phyloP scores from a whole-genome alignment of 2,113 vertebrate species.

The Apteryx mantelli region DNA sequence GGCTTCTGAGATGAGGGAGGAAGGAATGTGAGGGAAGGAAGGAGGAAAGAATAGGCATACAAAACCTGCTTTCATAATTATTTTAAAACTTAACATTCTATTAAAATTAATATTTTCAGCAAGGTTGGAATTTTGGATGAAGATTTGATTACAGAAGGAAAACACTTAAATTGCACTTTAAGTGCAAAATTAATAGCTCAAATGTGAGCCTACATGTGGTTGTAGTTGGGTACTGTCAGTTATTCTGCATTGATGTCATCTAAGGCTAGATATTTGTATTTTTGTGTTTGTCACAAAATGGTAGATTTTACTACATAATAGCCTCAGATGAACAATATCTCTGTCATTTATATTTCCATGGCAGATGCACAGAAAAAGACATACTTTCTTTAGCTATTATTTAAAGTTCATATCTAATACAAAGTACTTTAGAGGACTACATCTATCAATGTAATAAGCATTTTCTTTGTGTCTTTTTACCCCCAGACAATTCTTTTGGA shows the following conservation, averaged over 20 bases:
- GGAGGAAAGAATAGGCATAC: not conserved
- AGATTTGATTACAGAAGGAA: not conserved
- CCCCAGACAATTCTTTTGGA: not conserved
- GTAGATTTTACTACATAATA: not conserved
- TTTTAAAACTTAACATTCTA: not conserved
- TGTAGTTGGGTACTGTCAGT: not conserved
- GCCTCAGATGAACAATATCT: not conserved
- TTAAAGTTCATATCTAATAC: not conserved
- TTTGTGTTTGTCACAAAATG: not conserved
- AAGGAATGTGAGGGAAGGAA: not conserved
- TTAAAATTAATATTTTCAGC: not conserved
- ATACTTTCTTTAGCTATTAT: not conserved
- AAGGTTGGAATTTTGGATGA: not conserved
- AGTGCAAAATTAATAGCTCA: not conserved
- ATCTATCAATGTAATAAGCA: not conserved
- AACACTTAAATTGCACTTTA: not conserved
- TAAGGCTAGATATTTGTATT: not conserved
- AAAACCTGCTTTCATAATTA: not conserved
- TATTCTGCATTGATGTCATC: not conserved
- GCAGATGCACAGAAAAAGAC: not conserved
- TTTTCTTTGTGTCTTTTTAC: not conserved
- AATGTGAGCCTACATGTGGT: not conserved
- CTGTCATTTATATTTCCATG: not conserved
- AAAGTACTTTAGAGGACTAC: not conserved
- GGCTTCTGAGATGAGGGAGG: not conserved